Evolutionary conservation across 2,113 vertebrate species (phyloP).

Genomic region (Trachemys scripta): DNA sequence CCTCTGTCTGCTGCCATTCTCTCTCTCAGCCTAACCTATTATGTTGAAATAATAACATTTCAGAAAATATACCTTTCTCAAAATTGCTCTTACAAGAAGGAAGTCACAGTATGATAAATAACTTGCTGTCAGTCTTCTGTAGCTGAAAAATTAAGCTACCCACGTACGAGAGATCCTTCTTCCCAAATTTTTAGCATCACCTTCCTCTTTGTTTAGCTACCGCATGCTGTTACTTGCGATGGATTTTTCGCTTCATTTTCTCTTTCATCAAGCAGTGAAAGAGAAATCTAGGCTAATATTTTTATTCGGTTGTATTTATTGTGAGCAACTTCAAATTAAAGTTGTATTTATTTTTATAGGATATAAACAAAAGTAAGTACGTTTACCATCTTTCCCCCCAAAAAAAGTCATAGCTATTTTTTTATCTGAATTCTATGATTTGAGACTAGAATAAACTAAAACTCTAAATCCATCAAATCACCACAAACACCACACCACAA

Average conservation of each 20-base stretch:
- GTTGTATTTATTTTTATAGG: not conserved
- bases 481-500: not conserved
- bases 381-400: not conserved
- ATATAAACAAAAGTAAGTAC: too few relatives aligned
- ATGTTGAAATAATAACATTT: not conserved
- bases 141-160: not conserved
- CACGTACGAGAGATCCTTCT: not conserved
- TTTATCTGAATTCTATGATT: not conserved
- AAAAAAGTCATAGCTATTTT: not conserved
- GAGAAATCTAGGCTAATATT: not conserved
- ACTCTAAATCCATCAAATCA: too few relatives aligned
- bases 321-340: not conserved
- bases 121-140: not conserved
- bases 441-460: not conserved
- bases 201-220: not conserved
- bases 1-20: rapidly evolving
- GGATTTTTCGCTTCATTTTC: too few relatives aligned
- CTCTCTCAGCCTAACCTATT: not conserved
- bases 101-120: not conserved
- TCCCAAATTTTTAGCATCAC: not conserved
- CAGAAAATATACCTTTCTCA: not conserved
- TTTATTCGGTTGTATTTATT: not conserved
- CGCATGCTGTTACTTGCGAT: not conserved
- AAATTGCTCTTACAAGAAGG: rapidly evolving
- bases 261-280: not conserved